Base-by-base conservation (phyloP, 2,888 invertebrate genomes). In the Tetragonula carbonaria region DNA sequence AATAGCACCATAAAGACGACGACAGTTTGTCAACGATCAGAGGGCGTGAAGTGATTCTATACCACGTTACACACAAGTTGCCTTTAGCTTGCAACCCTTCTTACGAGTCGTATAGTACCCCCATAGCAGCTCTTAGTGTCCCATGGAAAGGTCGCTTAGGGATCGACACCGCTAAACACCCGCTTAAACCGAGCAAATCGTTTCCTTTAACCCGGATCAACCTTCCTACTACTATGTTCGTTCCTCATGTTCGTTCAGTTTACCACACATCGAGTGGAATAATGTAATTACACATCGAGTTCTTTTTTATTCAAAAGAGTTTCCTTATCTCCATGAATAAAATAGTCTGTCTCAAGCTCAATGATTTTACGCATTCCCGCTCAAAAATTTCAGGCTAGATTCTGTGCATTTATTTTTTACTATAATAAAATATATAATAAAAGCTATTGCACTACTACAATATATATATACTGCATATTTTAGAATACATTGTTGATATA, bases 131-230 rank as follows among this genome's bases (percentile, higher is more conserved):
- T 90, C 87, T 91, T 90, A 89, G 86, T 87, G 89, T 88, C 87
- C 87, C 84, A 74, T 83, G 78, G 87, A 92, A 90, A 87, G 90
- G 86, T 88, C 90, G 84, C 87, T 59, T 77, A 74, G 92, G 91
- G 91, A 92, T 90, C 89, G 87, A 87, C 87, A 87, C 86, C 87
- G 90, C 90, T 92, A 92, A 93, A 92, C 92, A 91, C 88, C 87
- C 90, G 90, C 90, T 92, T 90, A 90, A 90, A 90, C 82, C 87
- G 85, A 87, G 84, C 85, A 84, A 74, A 85, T 87, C 86, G 77
- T 86, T 80, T 86, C 80, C 86, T 79, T 78, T 76, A 78, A 77
- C 81, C 66, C 74, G 82, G 87, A 90, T 91, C 88, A 90, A 81
- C 86, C 86, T 89, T 91, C 90, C 87, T 88, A 87, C 81, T 77